phyloP scores from a whole-genome alignment of 2,888 invertebrate genomes.

The Nysson spinosus region DNA sequence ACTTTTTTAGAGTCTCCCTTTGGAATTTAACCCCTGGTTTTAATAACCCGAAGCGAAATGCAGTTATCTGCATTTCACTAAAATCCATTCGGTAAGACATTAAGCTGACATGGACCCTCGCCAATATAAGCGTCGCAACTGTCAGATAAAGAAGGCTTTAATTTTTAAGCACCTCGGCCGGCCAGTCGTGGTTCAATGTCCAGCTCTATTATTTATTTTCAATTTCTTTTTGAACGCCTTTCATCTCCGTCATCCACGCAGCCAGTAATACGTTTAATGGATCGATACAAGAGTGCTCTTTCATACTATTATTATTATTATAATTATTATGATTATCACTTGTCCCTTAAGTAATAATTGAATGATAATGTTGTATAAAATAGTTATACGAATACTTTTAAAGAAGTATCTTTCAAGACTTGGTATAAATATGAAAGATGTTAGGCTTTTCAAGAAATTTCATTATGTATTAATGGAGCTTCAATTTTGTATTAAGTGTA shows the following conservation, averaged over 20 bases:
- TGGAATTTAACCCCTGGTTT: neutral
- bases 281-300: constrained; percentile 35
- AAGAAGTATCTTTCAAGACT: neutral
- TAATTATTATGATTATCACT: constrained; percentile 26
- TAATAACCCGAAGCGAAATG: neutral
- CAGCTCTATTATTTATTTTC: neutral
- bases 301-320: constrained; percentile 36
- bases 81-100: constrained; percentile 35
- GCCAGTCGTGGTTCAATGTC: neutral
- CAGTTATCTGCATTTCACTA: constrained; percentile 21
- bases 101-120: constrained; percentile 25
- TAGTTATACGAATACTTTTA: too few relatives aligned
- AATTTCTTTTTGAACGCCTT: neutral
- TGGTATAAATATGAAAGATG: too few relatives aligned
- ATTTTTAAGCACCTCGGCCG: constrained; percentile 12
- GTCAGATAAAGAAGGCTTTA: constrained; percentile 29
- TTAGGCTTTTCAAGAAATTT: too few relatives aligned
- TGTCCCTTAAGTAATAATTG: constrained; percentile 21
- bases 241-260: neutral
- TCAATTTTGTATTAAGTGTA: too few relatives aligned
- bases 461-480: too few relatives aligned
- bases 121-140: constrained; percentile 29
- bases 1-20: neutral
- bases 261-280: constrained; percentile 60
- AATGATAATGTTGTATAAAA: too few relatives aligned